These are phyloP conservation scores for Chrysolina oricalcia DNA, from an alignment of 2,888 invertebrate species.

Conservation along the genomic window DNA sequence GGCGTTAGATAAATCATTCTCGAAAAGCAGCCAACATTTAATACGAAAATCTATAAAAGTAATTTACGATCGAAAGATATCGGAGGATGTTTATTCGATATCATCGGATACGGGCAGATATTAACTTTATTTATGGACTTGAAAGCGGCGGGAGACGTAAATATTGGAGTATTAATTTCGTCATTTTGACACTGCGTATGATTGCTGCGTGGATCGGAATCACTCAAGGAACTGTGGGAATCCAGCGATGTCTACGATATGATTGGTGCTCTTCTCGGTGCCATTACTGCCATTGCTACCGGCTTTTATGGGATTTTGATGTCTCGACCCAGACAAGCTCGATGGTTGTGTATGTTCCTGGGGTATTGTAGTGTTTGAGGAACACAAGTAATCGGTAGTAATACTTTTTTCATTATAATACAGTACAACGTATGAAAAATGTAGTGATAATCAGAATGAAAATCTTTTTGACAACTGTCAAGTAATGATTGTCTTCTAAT, in stretches of 20 bases:
- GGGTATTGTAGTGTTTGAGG: no score
- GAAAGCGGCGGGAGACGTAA: constrained; percentile 51
- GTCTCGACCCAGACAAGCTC: neutral
- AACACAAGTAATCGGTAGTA: no score
- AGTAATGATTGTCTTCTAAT: no score
- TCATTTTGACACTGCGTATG: constrained; percentile 46
- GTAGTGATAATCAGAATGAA: no score
- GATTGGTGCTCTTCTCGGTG: constrained; percentile 22
- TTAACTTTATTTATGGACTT: constrained; percentile 46
- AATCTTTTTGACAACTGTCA: no score
- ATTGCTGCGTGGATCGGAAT: constrained; percentile 34
- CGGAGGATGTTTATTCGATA: constrained; percentile 8
- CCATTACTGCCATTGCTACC: constrained; percentile 20
- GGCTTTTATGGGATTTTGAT: neutral
- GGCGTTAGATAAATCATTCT: constrained; percentile 14
- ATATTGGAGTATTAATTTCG: constrained; percentile 50
- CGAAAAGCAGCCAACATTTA: neutral
- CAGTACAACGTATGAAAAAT: no score
- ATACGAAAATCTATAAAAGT: constrained; percentile 20
- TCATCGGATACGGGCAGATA: constrained; percentile 36
- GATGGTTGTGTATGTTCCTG: no score
- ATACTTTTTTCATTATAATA: no score
- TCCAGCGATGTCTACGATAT: neutral
- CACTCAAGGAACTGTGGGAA: constrained; percentile 17
- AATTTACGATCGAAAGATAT: constrained; percentile 14